Conservation (phyloP, 92 coral and sea anemone genomes). For the Siderastrea radians region DNA sequence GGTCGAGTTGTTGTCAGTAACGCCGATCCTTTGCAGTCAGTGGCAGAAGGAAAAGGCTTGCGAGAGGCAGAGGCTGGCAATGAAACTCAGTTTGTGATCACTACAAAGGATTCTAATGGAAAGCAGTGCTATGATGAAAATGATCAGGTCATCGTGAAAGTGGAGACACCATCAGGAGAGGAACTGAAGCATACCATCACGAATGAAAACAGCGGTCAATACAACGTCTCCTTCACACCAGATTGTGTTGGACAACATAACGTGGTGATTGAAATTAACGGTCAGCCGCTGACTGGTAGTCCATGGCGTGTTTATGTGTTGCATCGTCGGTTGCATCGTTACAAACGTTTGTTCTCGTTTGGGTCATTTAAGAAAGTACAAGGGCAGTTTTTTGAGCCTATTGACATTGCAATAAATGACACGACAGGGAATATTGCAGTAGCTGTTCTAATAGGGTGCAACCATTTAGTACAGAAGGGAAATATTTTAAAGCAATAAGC, state of each 20-base stretch:
- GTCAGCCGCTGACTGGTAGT: constrained; percentile 44
- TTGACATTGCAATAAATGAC: neutral
- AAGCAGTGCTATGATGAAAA: constrained; percentile 53
- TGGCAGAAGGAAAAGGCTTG: constrained; percentile 52
- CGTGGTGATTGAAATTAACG: constrained; percentile 36
- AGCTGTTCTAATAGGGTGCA: neutral
- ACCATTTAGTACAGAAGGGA: neutral
- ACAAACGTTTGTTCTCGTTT: neutral
- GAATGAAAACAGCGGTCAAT: constrained; percentile 52
- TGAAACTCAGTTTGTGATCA: constrained; percentile 44
- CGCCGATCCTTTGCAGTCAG: constrained; percentile 42
- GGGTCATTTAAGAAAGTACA: neutral
- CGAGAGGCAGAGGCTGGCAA: constrained; percentile 36
- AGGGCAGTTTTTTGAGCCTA: neutral
- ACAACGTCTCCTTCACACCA: constrained; percentile 50
- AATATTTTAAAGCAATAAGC: neutral
- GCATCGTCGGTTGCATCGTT: neutral
- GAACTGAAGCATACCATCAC: neutral
- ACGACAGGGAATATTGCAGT: constrained; percentile 10
- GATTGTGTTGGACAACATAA: constrained; percentile 35
- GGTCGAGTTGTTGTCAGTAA: constrained; percentile 51
- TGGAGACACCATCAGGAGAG: constrained; percentile 32
- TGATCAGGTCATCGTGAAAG: constrained; percentile 47
- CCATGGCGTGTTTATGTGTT: constrained; percentile 44
- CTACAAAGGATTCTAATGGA: constrained; percentile 61